A percentile compares a stretch with the other conserved stretches of the same genome.
Conservation (phyloP, 2,888 invertebrate species). For the Griposia aprilina region DNA sequence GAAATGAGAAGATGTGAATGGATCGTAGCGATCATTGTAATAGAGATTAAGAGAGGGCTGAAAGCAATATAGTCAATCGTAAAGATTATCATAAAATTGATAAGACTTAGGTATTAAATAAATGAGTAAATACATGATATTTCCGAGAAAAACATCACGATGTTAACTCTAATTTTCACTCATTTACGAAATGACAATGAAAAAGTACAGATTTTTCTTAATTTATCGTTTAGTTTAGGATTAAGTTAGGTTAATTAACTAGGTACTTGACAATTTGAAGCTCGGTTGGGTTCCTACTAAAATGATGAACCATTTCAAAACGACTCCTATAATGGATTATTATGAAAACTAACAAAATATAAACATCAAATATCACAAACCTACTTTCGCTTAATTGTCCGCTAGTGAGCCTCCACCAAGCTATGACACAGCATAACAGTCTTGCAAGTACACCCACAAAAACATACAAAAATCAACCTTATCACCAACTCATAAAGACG, state of each 20-base stretch:
- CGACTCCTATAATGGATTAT: not conserved
- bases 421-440: constrained; percentile 29
- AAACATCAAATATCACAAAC: constrained; percentile 7
- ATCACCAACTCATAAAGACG: not conserved
- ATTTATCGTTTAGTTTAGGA: not conserved
- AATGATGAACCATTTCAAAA: not conserved
- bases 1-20: not conserved
- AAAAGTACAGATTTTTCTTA: not conserved
- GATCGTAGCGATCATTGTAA: not conserved
- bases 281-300: not conserved
- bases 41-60: not conserved
- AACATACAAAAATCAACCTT: constrained; percentile 21
- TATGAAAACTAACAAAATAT: not conserved
- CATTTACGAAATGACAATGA: not conserved
- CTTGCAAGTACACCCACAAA: not conserved
- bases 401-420: not conserved
- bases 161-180: no score
- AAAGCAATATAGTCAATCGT: not conserved
- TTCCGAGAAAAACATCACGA: not conserved
- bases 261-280: no score
- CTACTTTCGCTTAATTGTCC: not conserved
- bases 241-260: not conserved
- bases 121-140: not conserved
- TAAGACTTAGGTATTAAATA: not conserved
- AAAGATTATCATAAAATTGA: not conserved